phyloP scores from a whole-genome alignment of 2,888 invertebrate genomes.

The Caenorhabditis virilis region DNA sequence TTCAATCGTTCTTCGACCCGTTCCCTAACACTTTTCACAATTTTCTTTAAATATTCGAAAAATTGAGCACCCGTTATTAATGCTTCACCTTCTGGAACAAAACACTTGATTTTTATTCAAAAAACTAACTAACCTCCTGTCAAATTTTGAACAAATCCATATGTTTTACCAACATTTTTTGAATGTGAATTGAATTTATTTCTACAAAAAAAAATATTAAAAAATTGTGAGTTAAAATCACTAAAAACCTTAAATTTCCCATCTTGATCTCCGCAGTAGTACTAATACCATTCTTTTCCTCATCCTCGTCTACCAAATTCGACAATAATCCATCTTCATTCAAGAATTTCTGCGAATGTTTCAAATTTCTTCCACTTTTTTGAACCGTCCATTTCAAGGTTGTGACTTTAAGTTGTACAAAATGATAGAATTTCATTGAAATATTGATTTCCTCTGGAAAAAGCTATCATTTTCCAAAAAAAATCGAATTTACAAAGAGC shows the following conservation, averaged over 20 bases:
- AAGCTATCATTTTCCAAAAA: not conserved
- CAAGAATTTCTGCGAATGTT: conserved; percentile 5
- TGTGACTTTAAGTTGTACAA: conserved; percentile 31
- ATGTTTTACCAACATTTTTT: conserved; percentile 36
- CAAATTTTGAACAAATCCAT: conserved; percentile 37
- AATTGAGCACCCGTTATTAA: conserved; percentile 22
- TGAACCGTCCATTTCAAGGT: conserved; percentile 33
- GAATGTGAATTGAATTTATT: not conserved
- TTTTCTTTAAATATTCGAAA: conserved; percentile 31
- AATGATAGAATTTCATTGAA: conserved; percentile 22
- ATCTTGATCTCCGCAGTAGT: conserved; percentile 41
- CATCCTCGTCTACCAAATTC: conserved; percentile 35
- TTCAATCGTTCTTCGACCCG: conserved; percentile 22
- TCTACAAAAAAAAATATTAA: not conserved
- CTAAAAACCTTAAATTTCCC: conserved; percentile 37
- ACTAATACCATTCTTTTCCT: conserved; percentile 37
- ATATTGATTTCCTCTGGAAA: conserved; percentile 24
- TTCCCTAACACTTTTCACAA: conserved; percentile 26
- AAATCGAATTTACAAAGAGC: not conserved
- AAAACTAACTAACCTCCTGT: conserved; percentile 19
- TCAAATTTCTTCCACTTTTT: not conserved
- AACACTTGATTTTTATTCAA: not conserved
- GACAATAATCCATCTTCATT: conserved; percentile 37
- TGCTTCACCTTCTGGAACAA: no score
- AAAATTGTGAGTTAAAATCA: no score